A percentile compares a stretch with the other conserved stretches of the same genome.
Conservation (phyloP, 2,797 vertebrate genomes). For the Valencia hispanica region DNA sequence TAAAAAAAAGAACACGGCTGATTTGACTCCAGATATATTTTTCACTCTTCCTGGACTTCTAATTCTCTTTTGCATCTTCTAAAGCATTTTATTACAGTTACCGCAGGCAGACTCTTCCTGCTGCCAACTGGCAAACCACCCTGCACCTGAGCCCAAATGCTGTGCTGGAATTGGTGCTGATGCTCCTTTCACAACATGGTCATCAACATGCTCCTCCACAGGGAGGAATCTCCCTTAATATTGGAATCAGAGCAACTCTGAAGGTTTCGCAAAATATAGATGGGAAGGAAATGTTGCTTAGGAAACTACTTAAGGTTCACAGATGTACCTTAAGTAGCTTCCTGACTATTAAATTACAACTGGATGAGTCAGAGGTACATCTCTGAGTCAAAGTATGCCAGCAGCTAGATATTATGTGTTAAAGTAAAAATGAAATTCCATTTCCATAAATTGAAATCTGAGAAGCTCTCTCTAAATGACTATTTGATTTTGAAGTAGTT, state of each 20-base stretch:
- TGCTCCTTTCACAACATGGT: constrained; percentile 53
- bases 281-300: constrained; percentile 9
- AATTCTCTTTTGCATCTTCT: constrained; percentile 8
- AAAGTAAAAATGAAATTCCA: constrained; percentile 44
- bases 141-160: constrained; percentile 35
- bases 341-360: constrained; percentile 33
- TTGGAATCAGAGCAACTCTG: constrained; percentile 52
- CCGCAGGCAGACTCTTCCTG: constrained; percentile 28
- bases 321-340: not conserved
- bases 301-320: constrained; percentile 16
- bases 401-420: constrained; percentile 27
- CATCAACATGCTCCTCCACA: constrained; percentile 47
- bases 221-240: constrained; percentile 56
- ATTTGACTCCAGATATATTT: constrained; percentile 1
- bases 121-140: constrained; percentile 54
- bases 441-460: constrained; percentile 65
- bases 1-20: constrained; percentile 9
- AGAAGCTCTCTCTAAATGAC: constrained; percentile 45
- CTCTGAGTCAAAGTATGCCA: constrained; percentile 45
- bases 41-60: not conserved
- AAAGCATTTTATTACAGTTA: constrained; percentile 45
- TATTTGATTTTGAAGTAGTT: constrained; percentile 35
- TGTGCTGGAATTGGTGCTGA: constrained; percentile 40
- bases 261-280: constrained; percentile 30
- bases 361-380: constrained; percentile 39